Percentiles rank a stretch among this genome's conserved stretches.
Evolutionary conservation across 2,888 invertebrate species (phyloP).

Genomic region (Aporophyla nigra): DNA sequence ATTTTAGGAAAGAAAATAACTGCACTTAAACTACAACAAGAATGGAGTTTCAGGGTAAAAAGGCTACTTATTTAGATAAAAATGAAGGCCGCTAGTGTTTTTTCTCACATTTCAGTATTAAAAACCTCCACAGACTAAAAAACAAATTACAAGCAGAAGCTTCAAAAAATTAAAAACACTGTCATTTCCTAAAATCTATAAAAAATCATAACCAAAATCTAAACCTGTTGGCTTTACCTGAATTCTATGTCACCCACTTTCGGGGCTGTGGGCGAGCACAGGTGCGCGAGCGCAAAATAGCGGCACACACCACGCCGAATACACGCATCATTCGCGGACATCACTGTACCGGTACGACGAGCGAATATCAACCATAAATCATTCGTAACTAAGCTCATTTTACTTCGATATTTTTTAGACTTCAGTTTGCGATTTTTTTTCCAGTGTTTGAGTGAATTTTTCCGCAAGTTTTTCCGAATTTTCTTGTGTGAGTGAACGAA

Average conservation of each 20-base stretch:
- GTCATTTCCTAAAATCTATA: slow-evolving; percentile 24
- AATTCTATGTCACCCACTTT: slow-evolving; percentile 82
- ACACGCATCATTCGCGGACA: slow-evolving; percentile 79
- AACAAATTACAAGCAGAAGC: not conserved
- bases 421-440: slow-evolving; percentile 30
- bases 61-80: not conserved
- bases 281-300: slow-evolving; percentile 84
- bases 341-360: slow-evolving; percentile 33
- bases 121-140: not conserved
- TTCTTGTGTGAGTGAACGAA: slow-evolving; percentile 58
- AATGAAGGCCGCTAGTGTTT: not conserved
- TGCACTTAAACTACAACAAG: too few species aligned
- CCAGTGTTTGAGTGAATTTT: slow-evolving; percentile 53
- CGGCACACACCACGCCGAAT: slow-evolving; percentile 80
- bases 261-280: slow-evolving; percentile 70
- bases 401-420: slow-evolving; percentile 28
- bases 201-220: slow-evolving; percentile 61
- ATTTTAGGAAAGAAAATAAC: too few species aligned
- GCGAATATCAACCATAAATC: slow-evolving; percentile 71
- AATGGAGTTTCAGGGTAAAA: too few species aligned
- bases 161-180: not conserved
- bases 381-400: slow-evolving; percentile 50
- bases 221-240: slow-evolving; percentile 69
- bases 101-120: too few species aligned
- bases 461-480: slow-evolving; percentile 49